Percentiles rank a stretch among this genome's conserved stretches.
These are phyloP conservation scores for Laspeyria flexula DNA, from an alignment of 2,888 invertebrate genomes.

Conservation along the genomic window DNA sequence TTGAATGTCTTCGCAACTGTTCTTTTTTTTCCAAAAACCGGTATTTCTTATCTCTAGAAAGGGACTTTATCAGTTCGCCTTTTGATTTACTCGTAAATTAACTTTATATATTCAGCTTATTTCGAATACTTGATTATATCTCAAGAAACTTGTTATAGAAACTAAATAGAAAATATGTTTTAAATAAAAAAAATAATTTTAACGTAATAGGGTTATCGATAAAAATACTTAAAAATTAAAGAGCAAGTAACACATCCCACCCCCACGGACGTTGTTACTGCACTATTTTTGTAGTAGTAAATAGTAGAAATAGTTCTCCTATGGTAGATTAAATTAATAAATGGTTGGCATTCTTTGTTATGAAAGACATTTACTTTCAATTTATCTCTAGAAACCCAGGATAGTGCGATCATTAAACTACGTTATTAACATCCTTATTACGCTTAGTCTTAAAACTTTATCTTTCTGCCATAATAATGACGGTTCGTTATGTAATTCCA, in stretches of 20 bases:
- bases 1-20: conserved; percentile 26
- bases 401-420: too few relatives aligned
- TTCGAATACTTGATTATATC: conserved; percentile 15
- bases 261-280: conserved; percentile 46
- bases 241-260: conserved; percentile 51
- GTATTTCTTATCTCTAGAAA: conserved; percentile 33
- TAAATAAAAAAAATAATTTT: conserved; percentile 14
- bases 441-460: too few relatives aligned
- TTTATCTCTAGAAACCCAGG: too few relatives aligned
- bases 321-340: background rate
- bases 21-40: conserved; percentile 24
- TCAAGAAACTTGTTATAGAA: conserved; percentile 13
- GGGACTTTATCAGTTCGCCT: conserved; percentile 28
- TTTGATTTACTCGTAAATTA: conserved; percentile 28
- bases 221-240: conserved; percentile 49
- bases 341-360: background rate
- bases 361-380: too few relatives aligned
- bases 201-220: conserved; percentile 33
- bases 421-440: too few relatives aligned
- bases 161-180: conserved; percentile 19
- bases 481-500: too few relatives aligned
- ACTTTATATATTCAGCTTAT: conserved; percentile 23
- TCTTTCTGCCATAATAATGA: too few relatives aligned
- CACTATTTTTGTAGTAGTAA: conserved; percentile 49
- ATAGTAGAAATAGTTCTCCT: conserved; percentile 1